Conservation (phyloP, 2,888 invertebrate species). For the Ptychoptera contaminata region DNA sequence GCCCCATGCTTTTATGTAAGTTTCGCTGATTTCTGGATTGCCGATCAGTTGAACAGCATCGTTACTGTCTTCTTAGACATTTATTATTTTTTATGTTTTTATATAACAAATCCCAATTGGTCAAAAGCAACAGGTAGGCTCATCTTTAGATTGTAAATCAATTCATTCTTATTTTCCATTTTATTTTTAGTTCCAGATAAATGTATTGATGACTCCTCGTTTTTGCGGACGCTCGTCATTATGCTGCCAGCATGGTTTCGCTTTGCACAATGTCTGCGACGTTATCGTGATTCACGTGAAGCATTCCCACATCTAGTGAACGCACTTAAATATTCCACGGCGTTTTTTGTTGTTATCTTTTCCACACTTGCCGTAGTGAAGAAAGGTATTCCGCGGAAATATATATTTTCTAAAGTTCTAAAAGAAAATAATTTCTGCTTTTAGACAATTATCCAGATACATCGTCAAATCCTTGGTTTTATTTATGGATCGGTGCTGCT, state of each 20-base stretch:
- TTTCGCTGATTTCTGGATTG: conserved; percentile 77
- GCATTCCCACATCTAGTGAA: conserved; percentile 70
- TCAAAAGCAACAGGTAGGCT: conserved; percentile 26
- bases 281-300: conserved; percentile 64
- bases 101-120: conserved; percentile 44
- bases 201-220: conserved; percentile 34
- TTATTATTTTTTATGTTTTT: conserved; percentile 66
- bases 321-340: conserved; percentile 79
- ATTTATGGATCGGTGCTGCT: conserved; percentile 51
- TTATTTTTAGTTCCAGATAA: conserved; percentile 25
- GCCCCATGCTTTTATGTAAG: conserved; percentile 65
- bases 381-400: conserved; percentile 2
- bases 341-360: conserved; percentile 71
- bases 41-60: conserved; percentile 68
- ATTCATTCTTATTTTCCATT: background rate
- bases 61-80: conserved; percentile 61
- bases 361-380: conserved; percentile 22
- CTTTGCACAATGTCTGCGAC: conserved; percentile 69
- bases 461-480: conserved; percentile 47
- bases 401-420: background rate
- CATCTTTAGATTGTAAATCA: background rate
- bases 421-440: conserved; percentile 5
- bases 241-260: conserved; percentile 74
- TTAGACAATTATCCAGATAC: conserved; percentile 22
- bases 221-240: conserved; percentile 47